A percentile compares a stretch with the other conserved stretches of the same genome.
Evolutionary conservation across 92 coral and sea anemone species (phyloP).

Genomic region (Porites cylindrica): DNA sequence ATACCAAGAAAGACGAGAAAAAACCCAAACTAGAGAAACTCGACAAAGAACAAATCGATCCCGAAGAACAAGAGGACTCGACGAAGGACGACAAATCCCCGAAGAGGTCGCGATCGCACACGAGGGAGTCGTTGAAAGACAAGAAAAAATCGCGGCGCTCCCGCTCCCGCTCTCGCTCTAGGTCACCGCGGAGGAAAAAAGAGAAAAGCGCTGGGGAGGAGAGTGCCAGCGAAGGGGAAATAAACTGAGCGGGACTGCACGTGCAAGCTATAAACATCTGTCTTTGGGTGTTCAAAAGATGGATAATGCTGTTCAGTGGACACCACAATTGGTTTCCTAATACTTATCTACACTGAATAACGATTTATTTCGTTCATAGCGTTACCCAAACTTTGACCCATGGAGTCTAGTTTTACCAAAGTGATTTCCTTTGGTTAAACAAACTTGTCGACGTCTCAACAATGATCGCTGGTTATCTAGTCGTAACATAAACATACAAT

Average conservation of each 20-base stretch:
- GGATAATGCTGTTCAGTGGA: too few relatives aligned
- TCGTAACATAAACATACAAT: neutral
- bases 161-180: slow-evolving; percentile 73
- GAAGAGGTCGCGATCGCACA: slow-evolving; percentile 69
- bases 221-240: slow-evolving; percentile 57
- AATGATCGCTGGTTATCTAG: neutral
- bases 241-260: slow-evolving; percentile 38
- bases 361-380: too few relatives aligned
- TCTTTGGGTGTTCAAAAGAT: too few relatives aligned
- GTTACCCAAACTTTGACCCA: too few relatives aligned
- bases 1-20: slow-evolving; percentile 77
- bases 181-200: slow-evolving; percentile 79
- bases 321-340: too few relatives aligned
- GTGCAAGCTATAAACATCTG: too few relatives aligned
- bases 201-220: slow-evolving; percentile 67
- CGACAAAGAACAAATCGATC: slow-evolving; percentile 86
- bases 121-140: slow-evolving; percentile 75
- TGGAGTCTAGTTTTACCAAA: too few relatives aligned
- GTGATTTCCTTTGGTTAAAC: too few relatives aligned
- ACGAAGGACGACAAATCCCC: slow-evolving; percentile 66
- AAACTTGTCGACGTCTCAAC: neutral
- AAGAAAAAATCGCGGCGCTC: slow-evolving; percentile 79
- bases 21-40: slow-evolving; percentile 78
- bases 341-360: too few relatives aligned
- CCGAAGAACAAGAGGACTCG: slow-evolving; percentile 74